Conservation (phyloP, 2,113 vertebrate genomes). For the Bos javanicus region DNA sequence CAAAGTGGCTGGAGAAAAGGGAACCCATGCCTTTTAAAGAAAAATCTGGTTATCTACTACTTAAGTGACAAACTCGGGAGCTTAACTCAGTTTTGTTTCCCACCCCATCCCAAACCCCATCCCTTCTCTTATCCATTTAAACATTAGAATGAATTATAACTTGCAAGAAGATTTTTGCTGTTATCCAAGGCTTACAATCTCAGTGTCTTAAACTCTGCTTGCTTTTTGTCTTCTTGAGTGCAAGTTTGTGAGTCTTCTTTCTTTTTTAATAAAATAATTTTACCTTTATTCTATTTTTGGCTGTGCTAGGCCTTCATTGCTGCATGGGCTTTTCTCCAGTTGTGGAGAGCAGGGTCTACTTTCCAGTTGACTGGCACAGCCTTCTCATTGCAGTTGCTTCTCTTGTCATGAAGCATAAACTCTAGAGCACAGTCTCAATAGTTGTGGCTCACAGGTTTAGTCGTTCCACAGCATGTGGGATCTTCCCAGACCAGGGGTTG, state of each 20-base stretch:
- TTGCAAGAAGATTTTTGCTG: neutral
- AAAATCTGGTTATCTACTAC: neutral
- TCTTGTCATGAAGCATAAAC: neutral
- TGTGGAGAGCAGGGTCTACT: neutral
- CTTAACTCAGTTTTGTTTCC: neutral
- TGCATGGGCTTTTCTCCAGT: neutral
- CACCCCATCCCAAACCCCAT: too few relatives aligned
- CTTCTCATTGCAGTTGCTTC: neutral
- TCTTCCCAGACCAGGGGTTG: neutral
- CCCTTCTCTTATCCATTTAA: neutral
- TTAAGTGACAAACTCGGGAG: neutral
- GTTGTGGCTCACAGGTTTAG: neutral
- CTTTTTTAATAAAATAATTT: neutral
- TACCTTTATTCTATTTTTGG: neutral
- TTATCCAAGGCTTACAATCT: neutral
- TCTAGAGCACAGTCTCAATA: neutral
- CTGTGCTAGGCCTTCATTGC: neutral
- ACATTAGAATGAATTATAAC: neutral
- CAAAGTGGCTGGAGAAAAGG: neutral
- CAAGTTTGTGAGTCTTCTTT: neutral
- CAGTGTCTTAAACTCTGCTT: neutral
- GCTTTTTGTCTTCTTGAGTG: neutral
- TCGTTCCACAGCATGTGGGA: neutral
- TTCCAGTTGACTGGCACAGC: neutral
- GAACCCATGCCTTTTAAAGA: neutral